Conservation (phyloP, 2,113 vertebrate genomes). For the Podarcis raffonei region DNA sequence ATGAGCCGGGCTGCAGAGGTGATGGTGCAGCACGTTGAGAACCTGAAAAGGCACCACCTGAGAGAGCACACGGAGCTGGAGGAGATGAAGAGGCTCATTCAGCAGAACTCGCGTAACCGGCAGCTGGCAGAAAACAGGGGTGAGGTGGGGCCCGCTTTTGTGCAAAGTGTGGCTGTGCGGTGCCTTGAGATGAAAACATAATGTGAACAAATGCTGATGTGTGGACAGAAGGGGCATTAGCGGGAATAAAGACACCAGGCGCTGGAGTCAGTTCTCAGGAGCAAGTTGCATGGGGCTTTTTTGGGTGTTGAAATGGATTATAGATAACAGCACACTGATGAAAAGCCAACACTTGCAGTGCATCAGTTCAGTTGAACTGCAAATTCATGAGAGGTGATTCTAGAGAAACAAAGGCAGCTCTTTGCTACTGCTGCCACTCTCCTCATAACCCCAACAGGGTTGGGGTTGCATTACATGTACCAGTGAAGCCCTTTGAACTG, state of each 20-base stretch:
- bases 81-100: conserved; percentile 78
- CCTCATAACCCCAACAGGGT: neutral
- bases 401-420: neutral
- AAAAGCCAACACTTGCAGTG: neutral
- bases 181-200: neutral
- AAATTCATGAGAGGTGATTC: neutral
- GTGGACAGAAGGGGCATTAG: neutral
- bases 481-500: neutral
- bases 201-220: neutral
- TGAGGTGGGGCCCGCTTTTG: conserved; percentile 33
- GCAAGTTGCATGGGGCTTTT: neutral
- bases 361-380: neutral
- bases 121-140: conserved; percentile 67
- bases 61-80: conserved; percentile 78
- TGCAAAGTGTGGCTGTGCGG: fast-evolving
- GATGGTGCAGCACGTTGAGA: conserved; percentile 87
- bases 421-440: neutral
- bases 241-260: neutral
- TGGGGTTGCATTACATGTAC: neutral
- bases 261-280: neutral
- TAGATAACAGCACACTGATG: neutral
- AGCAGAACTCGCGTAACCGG: conserved; percentile 71
- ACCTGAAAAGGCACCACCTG: conserved; percentile 76
- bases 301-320: neutral
- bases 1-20: conserved; percentile 82